Evolutionary conservation across 53 echinoderm and acorn worm species (phyloP), one percentile per base, ranked within the genome.

Genomic region (Actinopyga echinites): DNA sequence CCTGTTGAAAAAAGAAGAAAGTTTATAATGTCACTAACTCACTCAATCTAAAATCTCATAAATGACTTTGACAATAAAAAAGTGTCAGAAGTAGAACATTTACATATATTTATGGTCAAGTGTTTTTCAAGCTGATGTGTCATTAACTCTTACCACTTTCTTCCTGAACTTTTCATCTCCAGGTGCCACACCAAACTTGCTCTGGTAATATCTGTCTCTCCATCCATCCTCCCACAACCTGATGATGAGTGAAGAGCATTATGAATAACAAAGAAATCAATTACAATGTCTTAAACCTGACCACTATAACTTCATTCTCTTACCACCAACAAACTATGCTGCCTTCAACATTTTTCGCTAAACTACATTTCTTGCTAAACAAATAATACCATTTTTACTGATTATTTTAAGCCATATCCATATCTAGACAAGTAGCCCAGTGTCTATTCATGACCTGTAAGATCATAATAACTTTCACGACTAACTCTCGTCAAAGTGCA

Each of bases 141-240:
- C 56, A 59, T 61, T 26, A 8, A 81, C 86, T 57, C 77, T 92
- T 85, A 99, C 99, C 74, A 99, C 99, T 92, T 92, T 87, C 55
- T 90, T 81, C 35, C 93, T 83, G 84, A 94, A 99, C 28, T 87
- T 79, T 36, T 28, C 57, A 74, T 99, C 99, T 54, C 85, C 82
- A 20, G 84, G 43, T 29, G 42, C 31, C 2, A 99, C 99, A 85
- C 94, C 99, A 92, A 94, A 99, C 80, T 99, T 99, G 64, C 80
- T 86, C 82, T 92, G 80, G 49, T 99, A 99, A 86, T 99, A 99
- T 4, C 99, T 83, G 37, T 92, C 93, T 79, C 86, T 94, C 99
- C 99, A 99, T 42, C 99, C 99, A 75, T 89, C 90, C 73, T 99
- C 99, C 99, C 99, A 99, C 56, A 99, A 89, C 84, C 99, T 99